Percentiles rank a stretch among this genome's conserved stretches.
Conservation (phyloP, 1,140 invertebrate genomes). For the Drosophila watanabei region DNA sequence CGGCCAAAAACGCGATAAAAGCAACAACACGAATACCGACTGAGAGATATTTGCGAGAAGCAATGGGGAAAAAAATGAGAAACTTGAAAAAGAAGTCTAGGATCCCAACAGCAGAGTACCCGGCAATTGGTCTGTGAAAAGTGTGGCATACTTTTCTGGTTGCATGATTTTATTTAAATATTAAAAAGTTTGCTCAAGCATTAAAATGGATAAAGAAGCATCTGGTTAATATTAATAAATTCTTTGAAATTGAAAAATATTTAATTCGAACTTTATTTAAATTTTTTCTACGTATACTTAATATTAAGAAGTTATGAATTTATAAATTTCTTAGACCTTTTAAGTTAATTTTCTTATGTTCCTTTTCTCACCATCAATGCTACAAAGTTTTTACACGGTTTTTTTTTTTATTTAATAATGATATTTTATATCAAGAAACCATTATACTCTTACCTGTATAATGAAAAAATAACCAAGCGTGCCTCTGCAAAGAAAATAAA, state of each 20-base stretch:
- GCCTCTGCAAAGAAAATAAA: constrained; percentile 11
- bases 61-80: constrained; percentile 15
- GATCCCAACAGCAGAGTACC: neutral
- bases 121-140: neutral
- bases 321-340: neutral
- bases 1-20: constrained; percentile 73
- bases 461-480: neutral
- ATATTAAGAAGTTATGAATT: neutral
- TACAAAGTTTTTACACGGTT: neutral
- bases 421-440: neutral
- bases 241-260: neutral
- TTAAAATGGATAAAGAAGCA: neutral
- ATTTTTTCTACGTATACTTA: too few species aligned
- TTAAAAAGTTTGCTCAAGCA: too few species aligned
- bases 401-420: neutral
- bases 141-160: neutral
- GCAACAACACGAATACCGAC: constrained; percentile 35
- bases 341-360: neutral
- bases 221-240: neutral
- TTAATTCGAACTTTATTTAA: too few species aligned
- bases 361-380: neutral
- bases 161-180: too few species aligned
- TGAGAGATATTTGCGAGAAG: constrained; percentile 55
- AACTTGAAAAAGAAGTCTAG: neutral
- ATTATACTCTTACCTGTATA: constrained; percentile 10